These are phyloP conservation scores for Bos javanicus DNA, from an alignment of 2,113 vertebrate genomes.

Conservation along the genomic window DNA sequence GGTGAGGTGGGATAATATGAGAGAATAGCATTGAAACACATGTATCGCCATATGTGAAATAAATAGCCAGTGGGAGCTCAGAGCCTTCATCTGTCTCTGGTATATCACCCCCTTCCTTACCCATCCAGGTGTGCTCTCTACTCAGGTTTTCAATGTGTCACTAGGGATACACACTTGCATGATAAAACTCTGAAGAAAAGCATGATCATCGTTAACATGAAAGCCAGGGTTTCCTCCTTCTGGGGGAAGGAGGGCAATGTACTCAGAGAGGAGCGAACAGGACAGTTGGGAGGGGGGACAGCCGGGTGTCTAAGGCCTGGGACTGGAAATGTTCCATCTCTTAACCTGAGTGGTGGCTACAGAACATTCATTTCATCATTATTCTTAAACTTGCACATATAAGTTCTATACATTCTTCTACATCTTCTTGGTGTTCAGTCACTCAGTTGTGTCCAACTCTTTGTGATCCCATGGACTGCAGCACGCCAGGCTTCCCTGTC, in stretches of 20 bases:
- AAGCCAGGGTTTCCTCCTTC: background rate
- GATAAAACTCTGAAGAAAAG: background rate
- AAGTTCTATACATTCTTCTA: background rate
- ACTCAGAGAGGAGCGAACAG: background rate
- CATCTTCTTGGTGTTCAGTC: background rate
- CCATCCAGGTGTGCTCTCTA: too few relatives aligned
- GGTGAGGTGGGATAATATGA: background rate
- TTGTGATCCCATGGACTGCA: background rate
- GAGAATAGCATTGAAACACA: background rate
- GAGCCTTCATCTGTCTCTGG: background rate
- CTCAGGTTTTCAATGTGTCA: background rate
- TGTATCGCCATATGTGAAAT: background rate
- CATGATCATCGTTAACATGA: background rate
- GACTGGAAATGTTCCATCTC: background rate
- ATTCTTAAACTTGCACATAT: background rate
- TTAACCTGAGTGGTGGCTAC: background rate
- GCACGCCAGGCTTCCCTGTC: background rate
- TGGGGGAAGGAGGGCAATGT: background rate
- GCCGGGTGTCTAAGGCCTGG: fast-evolving
- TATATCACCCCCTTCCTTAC: fast-evolving
- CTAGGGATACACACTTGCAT: background rate
- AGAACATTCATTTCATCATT: background rate
- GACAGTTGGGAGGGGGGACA: background rate
- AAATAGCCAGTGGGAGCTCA: background rate
- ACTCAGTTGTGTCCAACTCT: background rate